Conservation (phyloP, 2,113 vertebrate species). For the Pyrgilauda ruficollis region DNA sequence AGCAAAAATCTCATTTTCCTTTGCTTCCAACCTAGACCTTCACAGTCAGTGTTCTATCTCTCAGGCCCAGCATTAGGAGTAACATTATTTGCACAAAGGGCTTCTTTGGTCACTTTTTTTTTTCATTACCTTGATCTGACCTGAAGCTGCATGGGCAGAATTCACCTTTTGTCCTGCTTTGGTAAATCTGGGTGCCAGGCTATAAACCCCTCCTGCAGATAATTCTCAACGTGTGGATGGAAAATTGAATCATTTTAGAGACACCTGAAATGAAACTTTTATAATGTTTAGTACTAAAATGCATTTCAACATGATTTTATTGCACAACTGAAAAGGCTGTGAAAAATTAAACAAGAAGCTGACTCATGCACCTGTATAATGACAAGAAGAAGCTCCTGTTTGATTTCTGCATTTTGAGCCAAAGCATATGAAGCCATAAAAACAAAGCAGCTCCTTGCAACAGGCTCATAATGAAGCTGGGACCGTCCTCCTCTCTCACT, state of each 20-base stretch:
- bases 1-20: background rate
- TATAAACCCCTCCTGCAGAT: background rate
- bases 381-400: conserved; percentile 26
- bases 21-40: background rate
- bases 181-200: background rate
- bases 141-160: background rate
- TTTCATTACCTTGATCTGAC: background rate
- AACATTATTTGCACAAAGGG: background rate
- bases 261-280: background rate
- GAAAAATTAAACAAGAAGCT: conserved; percentile 54
- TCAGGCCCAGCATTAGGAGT: background rate
- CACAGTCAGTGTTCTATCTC: background rate
- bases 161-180: background rate
- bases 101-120: background rate
- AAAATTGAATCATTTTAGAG: background rate
- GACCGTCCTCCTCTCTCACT: background rate
- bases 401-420: conserved; percentile 42
- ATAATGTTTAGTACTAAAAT: background rate
- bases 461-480: background rate
- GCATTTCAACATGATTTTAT: conserved; percentile 31
- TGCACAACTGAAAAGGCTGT: conserved; percentile 42
- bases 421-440: conserved; percentile 20
- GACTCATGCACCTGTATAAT: conserved; percentile 55
- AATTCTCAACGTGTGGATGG: background rate
- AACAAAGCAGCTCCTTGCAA: conserved; percentile 47